Evolutionary conservation across 2,888 invertebrate species (phyloP).

Genomic region (Gibbula magus): DNA sequence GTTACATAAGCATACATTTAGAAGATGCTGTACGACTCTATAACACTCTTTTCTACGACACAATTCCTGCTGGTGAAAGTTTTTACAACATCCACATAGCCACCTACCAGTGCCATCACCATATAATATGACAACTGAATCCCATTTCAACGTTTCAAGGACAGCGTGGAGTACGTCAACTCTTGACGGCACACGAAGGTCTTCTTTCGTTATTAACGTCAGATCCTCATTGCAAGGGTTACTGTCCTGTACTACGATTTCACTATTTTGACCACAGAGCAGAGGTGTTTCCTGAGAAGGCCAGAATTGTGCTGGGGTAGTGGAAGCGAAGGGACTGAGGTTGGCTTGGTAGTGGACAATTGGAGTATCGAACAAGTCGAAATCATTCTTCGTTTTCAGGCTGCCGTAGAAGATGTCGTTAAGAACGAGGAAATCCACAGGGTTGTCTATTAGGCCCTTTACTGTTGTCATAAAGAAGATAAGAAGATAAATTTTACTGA

Average conservation of each 20-base stretch:
- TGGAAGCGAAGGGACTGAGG: background rate
- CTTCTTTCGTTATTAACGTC: background rate
- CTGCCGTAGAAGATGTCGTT: background rate
- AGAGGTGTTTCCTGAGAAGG: background rate
- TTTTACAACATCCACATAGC: no score
- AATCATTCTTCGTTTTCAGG: background rate
- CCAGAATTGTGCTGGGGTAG: background rate
- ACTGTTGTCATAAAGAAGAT: background rate
- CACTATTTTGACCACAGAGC: background rate
- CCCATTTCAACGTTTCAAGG: background rate
- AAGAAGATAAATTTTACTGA: no score
- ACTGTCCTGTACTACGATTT: background rate
- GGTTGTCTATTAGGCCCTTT: background rate
- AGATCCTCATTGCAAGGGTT: background rate
- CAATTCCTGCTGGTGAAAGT: no score
- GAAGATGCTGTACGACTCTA: no score
- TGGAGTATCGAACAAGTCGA: background rate
- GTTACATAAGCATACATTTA: no score
- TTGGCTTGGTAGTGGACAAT: background rate
- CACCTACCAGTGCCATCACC: conserved; percentile 13
- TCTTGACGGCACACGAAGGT: background rate
- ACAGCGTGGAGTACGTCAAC: conserved; percentile 6
- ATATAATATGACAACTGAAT: conserved; percentile 7
- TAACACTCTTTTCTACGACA: no score
- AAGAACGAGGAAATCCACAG: background rate